Conservation (phyloP, 2,113 vertebrate genomes). For the Struthidea cinerea region DNA sequence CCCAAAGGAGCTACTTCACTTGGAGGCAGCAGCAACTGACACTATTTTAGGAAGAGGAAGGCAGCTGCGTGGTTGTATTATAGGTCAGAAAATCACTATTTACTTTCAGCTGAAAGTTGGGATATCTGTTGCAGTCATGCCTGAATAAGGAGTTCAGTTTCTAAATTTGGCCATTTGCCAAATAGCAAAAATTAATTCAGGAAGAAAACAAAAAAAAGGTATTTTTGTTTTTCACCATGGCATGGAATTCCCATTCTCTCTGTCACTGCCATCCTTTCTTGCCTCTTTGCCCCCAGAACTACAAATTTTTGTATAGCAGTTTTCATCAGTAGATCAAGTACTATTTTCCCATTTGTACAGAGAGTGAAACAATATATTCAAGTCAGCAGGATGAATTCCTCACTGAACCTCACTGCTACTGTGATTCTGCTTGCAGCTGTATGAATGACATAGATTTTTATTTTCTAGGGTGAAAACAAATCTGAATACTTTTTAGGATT, state of each 20-base stretch:
- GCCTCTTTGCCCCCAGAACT: background rate
- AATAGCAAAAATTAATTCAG: background rate
- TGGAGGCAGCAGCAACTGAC: background rate
- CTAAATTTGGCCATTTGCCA: background rate
- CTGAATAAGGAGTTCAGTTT: background rate
- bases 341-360: background rate
- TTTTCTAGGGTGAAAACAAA: slow-evolving; percentile 87
- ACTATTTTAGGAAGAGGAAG: background rate
- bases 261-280: background rate
- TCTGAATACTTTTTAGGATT: slow-evolving; percentile 91
- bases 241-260: background rate
- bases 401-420: background rate
- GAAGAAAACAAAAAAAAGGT: background rate
- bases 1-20: background rate
- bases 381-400: background rate
- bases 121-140: background rate
- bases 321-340: background rate
- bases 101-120: background rate
- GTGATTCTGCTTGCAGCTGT: background rate
- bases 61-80: background rate
- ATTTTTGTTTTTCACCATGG: background rate
- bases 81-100: background rate
- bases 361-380: background rate
- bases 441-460: background rate
- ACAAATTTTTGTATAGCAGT: fast-evolving